These are phyloP conservation scores for Nephrotoma guestfalica DNA, from an alignment of 2,888 invertebrate species.

Conservation along the genomic window DNA sequence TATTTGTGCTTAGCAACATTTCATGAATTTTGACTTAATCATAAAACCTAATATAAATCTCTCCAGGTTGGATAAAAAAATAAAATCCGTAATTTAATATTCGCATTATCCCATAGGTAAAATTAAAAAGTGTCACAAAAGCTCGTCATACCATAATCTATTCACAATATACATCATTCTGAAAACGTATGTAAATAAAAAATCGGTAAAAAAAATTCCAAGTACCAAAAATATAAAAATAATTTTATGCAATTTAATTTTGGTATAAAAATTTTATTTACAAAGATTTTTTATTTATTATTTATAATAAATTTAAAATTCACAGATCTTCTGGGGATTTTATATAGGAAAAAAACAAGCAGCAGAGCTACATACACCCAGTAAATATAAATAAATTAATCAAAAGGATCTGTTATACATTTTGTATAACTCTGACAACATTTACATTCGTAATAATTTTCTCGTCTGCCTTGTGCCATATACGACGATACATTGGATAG, in stretches of 20 bases:
- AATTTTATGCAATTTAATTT: not conserved
- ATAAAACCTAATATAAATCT: not conserved
- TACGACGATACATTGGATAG: not conserved
- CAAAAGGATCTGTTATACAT: not conserved
- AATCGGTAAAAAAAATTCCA: not conserved
- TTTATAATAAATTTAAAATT: not conserved
- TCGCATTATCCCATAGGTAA: not conserved
- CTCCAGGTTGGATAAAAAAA: not conserved
- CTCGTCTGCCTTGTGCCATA: not conserved
- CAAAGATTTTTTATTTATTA: no score
- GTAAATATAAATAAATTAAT: not conserved
- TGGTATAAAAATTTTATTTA: not conserved
- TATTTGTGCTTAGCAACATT: no score
- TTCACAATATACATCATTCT: not conserved
- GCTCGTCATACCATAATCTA: not conserved
- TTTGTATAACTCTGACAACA: not conserved
- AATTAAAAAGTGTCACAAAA: not conserved
- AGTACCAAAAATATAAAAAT: not conserved
- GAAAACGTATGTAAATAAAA: not conserved
- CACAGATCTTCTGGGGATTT: not conserved
- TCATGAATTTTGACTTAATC: not conserved
- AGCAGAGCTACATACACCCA: not conserved
- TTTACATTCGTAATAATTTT: not conserved
- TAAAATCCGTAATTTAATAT: no score
- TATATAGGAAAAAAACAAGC: not conserved